Evolutionary conservation across 35 echinoderm and acorn worm species (phyloP).

Genomic region (Strongylocentrotus purpuratus): DNA sequence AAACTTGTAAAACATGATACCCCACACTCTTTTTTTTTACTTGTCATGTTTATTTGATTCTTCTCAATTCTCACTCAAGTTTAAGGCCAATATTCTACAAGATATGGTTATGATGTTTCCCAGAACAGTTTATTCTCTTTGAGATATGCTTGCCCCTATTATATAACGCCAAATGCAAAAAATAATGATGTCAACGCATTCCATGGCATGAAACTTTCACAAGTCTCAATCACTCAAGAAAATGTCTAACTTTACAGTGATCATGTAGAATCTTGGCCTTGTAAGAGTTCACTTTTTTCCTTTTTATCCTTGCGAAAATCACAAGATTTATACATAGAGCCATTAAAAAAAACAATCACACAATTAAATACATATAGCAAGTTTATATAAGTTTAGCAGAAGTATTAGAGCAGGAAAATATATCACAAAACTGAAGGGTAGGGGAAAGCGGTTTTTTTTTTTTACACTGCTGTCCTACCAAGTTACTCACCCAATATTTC

Average conservation of each 20-base stretch:
- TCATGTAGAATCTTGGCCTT: neutral
- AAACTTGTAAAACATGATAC: neutral
- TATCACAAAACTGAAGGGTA: neutral
- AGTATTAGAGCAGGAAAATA: neutral
- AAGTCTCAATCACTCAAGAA: neutral
- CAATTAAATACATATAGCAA: slow-evolving; percentile 21
- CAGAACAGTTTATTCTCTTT: neutral
- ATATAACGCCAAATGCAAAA: neutral
- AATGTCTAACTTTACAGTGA: neutral
- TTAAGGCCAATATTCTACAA: neutral
- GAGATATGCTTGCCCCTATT: neutral
- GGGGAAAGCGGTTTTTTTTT: neutral
- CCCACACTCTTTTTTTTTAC: neutral
- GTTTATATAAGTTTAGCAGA: neutral
- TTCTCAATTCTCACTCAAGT: neutral
- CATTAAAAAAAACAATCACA: slow-evolving; percentile 40
- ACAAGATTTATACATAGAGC: slow-evolving; percentile 33
- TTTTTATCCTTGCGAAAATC: slow-evolving; percentile 27
- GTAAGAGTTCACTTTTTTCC: neutral
- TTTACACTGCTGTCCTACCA: neutral
- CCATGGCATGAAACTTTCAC: too few relatives aligned
- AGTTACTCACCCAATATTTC: neutral
- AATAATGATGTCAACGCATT: neutral
- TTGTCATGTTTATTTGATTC: neutral
- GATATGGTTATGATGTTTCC: neutral